Percentiles rank a stretch among this genome's conserved stretches.
These are phyloP conservation scores for Conus betulinus DNA, from an alignment of 1,140 invertebrate species.

Conservation along the genomic window DNA sequence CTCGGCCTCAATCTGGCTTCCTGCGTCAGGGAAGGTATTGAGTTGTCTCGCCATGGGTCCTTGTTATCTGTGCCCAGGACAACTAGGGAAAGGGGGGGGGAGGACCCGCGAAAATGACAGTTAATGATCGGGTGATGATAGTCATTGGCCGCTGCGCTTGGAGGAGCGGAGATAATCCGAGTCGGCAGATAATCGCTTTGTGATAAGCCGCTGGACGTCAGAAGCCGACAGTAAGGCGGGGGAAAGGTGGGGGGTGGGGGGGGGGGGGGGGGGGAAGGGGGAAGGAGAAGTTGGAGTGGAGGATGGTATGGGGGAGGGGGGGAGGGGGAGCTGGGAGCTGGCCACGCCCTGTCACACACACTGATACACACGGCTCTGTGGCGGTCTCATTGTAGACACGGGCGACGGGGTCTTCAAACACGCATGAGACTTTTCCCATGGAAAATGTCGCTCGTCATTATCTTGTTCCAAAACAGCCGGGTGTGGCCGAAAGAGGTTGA, in stretches of 20 bases:
- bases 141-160: constrained; percentile 14
- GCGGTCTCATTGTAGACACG: too few species aligned
- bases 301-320: too few species aligned
- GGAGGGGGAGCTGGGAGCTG: not conserved
- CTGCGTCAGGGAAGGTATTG: not conserved
- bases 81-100: not conserved
- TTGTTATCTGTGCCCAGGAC: constrained; percentile 7
- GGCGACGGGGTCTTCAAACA: too few species aligned
- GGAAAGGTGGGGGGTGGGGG: not conserved
- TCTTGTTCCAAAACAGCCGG: too few species aligned
- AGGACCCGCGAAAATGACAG: constrained; percentile 22
- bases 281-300: too few species aligned
- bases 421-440: not conserved
- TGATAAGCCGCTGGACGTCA: constrained; percentile 1
- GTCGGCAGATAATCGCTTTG: constrained; percentile 32
- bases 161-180: constrained; percentile 14
- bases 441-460: too few species aligned
- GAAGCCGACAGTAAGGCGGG: not conserved
- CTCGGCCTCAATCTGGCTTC: not conserved
- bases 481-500: too few species aligned
- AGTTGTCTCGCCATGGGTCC: constrained; percentile 22
- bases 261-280: not conserved
- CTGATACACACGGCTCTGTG: not conserved
- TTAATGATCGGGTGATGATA: constrained; percentile 28
- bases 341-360: not conserved